phyloP scores from a whole-genome alignment of 2,888 invertebrate genomes.

The Linyphia triangularis region DNA sequence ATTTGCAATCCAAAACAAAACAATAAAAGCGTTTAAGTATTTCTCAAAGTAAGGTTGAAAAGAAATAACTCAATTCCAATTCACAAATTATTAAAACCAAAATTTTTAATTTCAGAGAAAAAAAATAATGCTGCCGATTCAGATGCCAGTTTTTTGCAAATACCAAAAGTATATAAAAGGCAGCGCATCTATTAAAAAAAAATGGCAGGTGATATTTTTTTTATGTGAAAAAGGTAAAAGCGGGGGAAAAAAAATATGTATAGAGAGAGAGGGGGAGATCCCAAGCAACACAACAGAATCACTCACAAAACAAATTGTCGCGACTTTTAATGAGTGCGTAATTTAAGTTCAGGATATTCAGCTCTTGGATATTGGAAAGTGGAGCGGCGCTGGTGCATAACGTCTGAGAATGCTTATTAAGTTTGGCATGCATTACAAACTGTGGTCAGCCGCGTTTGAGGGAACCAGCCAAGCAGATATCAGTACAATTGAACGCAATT shows the following conservation, averaged over 20 bases:
- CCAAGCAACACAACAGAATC: conserved; percentile 24
- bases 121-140: not conserved
- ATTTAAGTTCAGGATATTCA: conserved; percentile 52
- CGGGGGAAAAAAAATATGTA: conserved; percentile 32
- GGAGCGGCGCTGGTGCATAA: conserved; percentile 60
- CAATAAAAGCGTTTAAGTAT: no score
- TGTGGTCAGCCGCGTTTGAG: conserved; percentile 64
- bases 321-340: conserved; percentile 73
- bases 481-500: conserved; percentile 46
- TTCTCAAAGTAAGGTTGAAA: no score
- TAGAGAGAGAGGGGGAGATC: not conserved
- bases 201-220: conserved; percentile 24
- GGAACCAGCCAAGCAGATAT: conserved; percentile 59
- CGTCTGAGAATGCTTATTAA: conserved; percentile 70
- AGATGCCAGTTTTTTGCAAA: not conserved
- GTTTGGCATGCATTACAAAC: conserved; percentile 67
- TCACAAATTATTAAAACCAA: no score
- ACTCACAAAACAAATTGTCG: conserved; percentile 72
- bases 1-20: no score
- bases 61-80: no score
- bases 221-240: conserved; percentile 2
- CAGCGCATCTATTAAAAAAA: conserved; percentile 60
- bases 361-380: conserved; percentile 44
- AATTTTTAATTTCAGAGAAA: no score
- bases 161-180: not conserved